phyloP scores from a whole-genome alignment of 2,113 vertebrate species.

The Ictidomys tridecemlineatus region DNA sequence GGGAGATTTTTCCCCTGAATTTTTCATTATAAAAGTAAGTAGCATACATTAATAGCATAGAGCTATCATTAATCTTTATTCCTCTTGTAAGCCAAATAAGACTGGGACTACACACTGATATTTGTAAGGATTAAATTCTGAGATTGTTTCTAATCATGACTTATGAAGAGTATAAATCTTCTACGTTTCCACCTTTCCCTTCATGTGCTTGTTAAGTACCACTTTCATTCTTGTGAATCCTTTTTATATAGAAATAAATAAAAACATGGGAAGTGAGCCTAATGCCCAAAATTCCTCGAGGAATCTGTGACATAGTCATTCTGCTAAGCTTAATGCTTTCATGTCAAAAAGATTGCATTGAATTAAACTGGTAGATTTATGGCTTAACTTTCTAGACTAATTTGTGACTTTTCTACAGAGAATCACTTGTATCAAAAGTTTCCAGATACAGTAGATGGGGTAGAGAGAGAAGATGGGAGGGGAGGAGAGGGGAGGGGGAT shows the following conservation, averaged over 20 bases:
- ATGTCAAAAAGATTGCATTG: background rate
- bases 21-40: background rate
- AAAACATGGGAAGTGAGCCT: background rate
- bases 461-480: too few relatives aligned
- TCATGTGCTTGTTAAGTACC: background rate
- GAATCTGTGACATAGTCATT: background rate
- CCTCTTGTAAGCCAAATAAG: background rate
- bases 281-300: background rate
- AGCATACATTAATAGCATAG: background rate
- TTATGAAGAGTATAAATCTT: background rate
- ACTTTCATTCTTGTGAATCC: background rate
- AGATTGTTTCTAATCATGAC: background rate
- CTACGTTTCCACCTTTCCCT: background rate
- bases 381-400: background rate
- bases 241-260: constrained; percentile 21
- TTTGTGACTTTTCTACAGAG: background rate
- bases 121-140: constrained; percentile 19
- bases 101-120: background rate
- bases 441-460: background rate
- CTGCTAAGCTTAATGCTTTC: background rate
- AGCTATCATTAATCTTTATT: background rate
- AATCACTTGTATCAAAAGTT: background rate
- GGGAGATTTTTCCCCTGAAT: background rate
- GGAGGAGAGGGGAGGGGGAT: too few relatives aligned
- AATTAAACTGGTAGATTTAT: background rate